These are phyloP conservation scores for Microcebus murinus DNA, from an alignment of 2,113 vertebrate species.

Conservation along the genomic window DNA sequence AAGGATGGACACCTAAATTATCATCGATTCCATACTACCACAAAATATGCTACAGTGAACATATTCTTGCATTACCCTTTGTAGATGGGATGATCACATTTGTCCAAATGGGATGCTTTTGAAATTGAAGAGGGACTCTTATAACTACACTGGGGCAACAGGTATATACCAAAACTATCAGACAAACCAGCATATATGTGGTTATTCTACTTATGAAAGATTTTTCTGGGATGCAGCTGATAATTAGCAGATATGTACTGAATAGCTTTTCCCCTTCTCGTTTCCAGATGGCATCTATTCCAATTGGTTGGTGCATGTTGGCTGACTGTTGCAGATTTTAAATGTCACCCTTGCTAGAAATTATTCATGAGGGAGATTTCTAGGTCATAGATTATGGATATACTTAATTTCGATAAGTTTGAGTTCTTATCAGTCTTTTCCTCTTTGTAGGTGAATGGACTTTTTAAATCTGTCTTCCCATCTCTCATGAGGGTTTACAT, in stretches of 20 bases:
- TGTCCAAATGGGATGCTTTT: constrained; percentile 41
- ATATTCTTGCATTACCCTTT: background rate
- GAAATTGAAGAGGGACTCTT: constrained; percentile 23
- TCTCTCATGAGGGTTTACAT: background rate
- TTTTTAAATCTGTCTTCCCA: constrained; percentile 20
- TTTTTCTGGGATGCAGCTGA: background rate
- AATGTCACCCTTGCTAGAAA: background rate
- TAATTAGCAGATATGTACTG: background rate
- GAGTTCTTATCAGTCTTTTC: background rate
- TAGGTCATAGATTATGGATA: background rate
- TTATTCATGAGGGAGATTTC: background rate
- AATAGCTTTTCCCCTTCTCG: background rate
- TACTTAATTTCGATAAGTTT: constrained; percentile 31
- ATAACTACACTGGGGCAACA: background rate
- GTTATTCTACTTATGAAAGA: background rate
- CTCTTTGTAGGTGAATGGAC: background rate
- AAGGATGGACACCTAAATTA: background rate
- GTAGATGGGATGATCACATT: background rate
- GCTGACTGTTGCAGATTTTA: constrained; percentile 34
- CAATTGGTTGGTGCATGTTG: background rate
- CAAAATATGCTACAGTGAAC: background rate
- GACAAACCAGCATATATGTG: background rate
- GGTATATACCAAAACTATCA: background rate
- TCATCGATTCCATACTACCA: background rate
- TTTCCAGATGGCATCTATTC: constrained; percentile 19